phyloP scores from a whole-genome alignment of 2,113 vertebrate genomes.

The Tachysurus vachellii region DNA sequence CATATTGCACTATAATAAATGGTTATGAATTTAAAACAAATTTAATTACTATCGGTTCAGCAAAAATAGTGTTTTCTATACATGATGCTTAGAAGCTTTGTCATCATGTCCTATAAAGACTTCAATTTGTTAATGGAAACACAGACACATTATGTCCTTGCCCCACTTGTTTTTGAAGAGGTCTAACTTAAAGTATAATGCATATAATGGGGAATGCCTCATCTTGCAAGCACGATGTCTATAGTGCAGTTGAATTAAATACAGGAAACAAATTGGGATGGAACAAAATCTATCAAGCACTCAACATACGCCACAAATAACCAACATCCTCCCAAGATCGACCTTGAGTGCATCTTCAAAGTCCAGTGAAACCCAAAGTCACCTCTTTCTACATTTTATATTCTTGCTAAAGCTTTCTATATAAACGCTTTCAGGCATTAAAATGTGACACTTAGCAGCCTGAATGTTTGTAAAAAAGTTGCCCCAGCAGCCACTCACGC shows the following conservation, averaged over 20 bases:
- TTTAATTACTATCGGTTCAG: background rate
- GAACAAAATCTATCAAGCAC: background rate
- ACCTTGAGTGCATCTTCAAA: background rate
- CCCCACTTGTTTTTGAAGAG: background rate
- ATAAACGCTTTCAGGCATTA: background rate
- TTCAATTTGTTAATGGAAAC: background rate
- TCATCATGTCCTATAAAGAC: background rate
- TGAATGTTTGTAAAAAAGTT: background rate
- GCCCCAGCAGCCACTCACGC: background rate
- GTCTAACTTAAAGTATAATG: background rate
- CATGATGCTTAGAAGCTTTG: background rate
- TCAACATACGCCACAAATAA: slow-evolving; percentile 4
- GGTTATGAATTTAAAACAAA: background rate
- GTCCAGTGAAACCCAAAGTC: slow-evolving; percentile 6
- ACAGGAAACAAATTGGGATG: background rate
- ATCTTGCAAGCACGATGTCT: background rate
- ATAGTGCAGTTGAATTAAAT: slow-evolving; percentile 14
- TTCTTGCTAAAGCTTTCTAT: slow-evolving; percentile 2
- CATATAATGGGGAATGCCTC: background rate
- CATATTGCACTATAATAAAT: background rate
- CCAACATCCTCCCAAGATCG: background rate
- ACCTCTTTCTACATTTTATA: slow-evolving; percentile 14
- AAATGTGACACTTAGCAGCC: background rate
- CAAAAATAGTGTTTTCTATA: background rate
- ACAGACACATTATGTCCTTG: background rate